Percentiles rank a stretch among this genome's conserved stretches.
Evolutionary conservation across 2,888 invertebrate genomes (phyloP).

Genomic region (Cheiracanthium punctorium): DNA sequence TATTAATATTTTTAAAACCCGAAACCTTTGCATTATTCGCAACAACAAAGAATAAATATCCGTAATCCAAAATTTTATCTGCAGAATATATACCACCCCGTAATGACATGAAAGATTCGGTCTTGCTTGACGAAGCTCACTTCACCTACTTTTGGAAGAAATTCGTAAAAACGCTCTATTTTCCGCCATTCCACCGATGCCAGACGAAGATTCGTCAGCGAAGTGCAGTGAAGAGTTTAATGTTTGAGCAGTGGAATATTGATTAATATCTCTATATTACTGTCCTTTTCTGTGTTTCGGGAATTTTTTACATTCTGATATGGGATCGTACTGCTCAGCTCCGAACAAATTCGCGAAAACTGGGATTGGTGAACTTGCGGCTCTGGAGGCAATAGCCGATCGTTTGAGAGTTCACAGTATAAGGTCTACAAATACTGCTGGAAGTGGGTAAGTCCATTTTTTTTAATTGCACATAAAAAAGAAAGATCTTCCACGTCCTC

Average conservation of each 20-base stretch:
- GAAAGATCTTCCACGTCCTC: too few relatives aligned
- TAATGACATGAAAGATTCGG: too few relatives aligned
- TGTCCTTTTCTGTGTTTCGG: neutral
- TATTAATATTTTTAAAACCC: too few relatives aligned
- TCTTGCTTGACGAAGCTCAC: neutral
- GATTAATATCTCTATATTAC: neutral
- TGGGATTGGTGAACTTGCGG: neutral
- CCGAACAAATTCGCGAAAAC: conserved; percentile 21
- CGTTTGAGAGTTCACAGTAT: conserved; percentile 54
- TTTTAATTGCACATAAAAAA: too few relatives aligned
- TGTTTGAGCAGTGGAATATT: neutral
- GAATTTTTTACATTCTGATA: neutral
- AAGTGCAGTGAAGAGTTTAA: neutral
- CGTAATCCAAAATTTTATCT: too few relatives aligned
- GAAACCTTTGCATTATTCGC: too few relatives aligned
- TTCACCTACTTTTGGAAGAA: conserved; percentile 38
- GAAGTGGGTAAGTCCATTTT: conserved; percentile 62
- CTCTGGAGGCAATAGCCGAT: conserved; percentile 43
- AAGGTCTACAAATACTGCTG: conserved; percentile 48
- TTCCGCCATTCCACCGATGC: neutral
- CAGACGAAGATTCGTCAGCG: neutral
- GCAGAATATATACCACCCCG: too few relatives aligned
- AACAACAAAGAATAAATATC: too few relatives aligned
- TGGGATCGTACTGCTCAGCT: conserved; percentile 51
- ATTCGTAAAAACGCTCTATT: conserved; percentile 14